These are phyloP conservation scores for Poicephalus gulielmi DNA, from an alignment of 2,113 vertebrate genomes.

Conservation along the genomic window DNA sequence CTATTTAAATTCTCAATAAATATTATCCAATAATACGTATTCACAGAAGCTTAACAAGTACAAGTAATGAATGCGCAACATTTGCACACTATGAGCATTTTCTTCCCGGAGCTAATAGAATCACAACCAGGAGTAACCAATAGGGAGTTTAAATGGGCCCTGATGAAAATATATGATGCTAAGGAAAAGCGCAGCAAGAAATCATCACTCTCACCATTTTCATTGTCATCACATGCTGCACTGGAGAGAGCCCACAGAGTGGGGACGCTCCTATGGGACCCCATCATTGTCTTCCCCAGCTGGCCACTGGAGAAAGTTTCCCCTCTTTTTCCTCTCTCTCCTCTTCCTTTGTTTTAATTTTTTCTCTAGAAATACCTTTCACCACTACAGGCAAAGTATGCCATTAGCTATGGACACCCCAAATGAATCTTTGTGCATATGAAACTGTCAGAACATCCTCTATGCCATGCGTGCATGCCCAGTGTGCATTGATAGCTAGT, in stretches of 20 bases:
- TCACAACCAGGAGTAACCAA: neutral
- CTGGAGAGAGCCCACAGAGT: neutral
- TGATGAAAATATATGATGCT: neutral
- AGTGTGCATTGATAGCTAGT: neutral
- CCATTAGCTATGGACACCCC: neutral
- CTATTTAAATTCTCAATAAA: neutral
- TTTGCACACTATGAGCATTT: neutral
- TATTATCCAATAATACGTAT: neutral
- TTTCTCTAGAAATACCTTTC: neutral
- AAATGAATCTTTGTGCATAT: neutral
- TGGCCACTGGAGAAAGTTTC: neutral
- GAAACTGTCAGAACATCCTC: neutral
- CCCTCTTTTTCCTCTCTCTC: neutral
- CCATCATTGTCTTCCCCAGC: neutral
- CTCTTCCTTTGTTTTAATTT: neutral
- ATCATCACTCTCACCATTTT: neutral
- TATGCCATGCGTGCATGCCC: neutral
- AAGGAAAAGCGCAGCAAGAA: neutral
- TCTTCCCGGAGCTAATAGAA: neutral
- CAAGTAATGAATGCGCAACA: neutral
- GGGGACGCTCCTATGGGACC: neutral
- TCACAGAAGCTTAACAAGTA: neutral
- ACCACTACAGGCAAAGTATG: neutral
- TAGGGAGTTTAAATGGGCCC: neutral
- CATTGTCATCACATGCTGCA: neutral